Percentiles rank a stretch among this genome's conserved stretches.
Conservation (phyloP, 2,113 vertebrate species). For the Zootoca vivipara region DNA sequence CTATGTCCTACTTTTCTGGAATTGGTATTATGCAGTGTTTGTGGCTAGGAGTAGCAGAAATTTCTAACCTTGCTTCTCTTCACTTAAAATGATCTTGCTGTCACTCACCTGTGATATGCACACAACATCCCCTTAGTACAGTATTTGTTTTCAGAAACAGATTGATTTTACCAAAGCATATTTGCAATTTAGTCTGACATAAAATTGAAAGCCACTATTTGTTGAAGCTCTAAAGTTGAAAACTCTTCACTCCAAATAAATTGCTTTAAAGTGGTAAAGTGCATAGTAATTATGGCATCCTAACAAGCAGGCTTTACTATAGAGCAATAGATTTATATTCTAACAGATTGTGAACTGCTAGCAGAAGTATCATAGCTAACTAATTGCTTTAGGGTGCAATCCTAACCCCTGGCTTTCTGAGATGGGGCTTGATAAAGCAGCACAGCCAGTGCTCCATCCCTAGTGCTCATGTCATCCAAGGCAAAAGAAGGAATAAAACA, state of each 20-base stretch:
- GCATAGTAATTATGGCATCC: background rate
- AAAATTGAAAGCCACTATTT: background rate
- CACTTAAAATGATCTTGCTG: background rate
- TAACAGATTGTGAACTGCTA: background rate
- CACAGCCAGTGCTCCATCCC: no score
- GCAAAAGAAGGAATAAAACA: no score
- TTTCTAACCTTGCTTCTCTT: background rate
- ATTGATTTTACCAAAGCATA: background rate
- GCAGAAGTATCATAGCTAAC: background rate
- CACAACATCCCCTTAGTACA: background rate
- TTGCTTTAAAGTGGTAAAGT: background rate
- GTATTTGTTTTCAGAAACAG: background rate
- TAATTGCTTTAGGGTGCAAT: background rate
- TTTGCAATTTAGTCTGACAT: background rate
- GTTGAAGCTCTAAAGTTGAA: background rate
- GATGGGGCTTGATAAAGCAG: no score
- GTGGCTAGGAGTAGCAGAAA: slow-evolving; percentile 24
- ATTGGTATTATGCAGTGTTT: slow-evolving; percentile 29
- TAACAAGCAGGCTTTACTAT: background rate
- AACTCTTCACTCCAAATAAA: background rate
- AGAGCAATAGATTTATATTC: background rate
- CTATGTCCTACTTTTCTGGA: slow-evolving; percentile 36
- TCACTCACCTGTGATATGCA: background rate
- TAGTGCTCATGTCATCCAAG: no score
- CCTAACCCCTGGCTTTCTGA: no score